Evolutionary conservation across 2,888 invertebrate species (phyloP), one percentile per base, ranked within the genome.

Genomic region (Diogma glabrata): DNA sequence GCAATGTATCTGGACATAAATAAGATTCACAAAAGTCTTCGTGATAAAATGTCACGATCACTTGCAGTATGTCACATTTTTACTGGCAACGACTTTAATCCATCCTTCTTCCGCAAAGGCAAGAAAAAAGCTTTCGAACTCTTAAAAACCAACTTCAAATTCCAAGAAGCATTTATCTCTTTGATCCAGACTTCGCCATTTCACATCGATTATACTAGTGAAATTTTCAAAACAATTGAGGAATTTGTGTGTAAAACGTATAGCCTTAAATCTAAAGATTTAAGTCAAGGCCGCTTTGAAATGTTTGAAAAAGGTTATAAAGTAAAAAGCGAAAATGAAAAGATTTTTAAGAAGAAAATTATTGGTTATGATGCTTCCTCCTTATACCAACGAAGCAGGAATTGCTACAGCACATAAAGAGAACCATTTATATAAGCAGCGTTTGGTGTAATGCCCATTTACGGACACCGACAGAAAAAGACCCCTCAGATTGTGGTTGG

Each of bases 281-380:
- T 59, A 17, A 56, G 58, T 45, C 53, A 54, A 57, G 58, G 57
- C 52, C 55, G 60, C 26, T 58, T 54, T 49, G 58, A 60, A 22
- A 40, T 58, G 45, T 60, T 59, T 54, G 53, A 58, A 52, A 59
- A 57, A 56, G 45, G 53, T 2, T 60, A 57, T 38, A 57, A 56
- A 57, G 53, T 16, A 45, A 56, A 55, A 48, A 58, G 51, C 49
- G n/a, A 57, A 36, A 52, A 55, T 47, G 58, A 26, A 26, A 26
- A 26, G 10, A 26, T 26, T 26, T 9, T 26, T 7, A 26, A 26
- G 10, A 7, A 10, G 58, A 47, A 45, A 53, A 53, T 55, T 38
- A 47, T 55, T 16, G 53, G 53, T 43, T 53, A 55, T 26, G 54
- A 54, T 50, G 47, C 52, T 16, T 55, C 52, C 8, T 26, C 23